These are phyloP conservation scores for Stomorhina lunata DNA, from an alignment of 2,888 invertebrate species.

Conservation along the genomic window DNA sequence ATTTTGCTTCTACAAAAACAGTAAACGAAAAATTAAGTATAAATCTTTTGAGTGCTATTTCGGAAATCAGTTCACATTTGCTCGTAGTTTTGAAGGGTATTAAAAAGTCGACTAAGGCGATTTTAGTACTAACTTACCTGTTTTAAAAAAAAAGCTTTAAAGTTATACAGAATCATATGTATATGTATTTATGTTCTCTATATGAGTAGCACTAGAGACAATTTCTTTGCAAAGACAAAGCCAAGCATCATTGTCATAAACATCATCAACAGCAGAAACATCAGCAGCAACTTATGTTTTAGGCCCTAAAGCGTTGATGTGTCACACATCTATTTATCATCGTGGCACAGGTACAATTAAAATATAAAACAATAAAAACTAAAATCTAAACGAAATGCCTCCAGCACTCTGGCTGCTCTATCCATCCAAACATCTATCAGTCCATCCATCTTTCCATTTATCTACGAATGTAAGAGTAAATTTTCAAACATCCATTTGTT, in stretches of 20 bases:
- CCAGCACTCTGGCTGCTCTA: constrained; percentile 1
- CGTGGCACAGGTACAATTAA: constrained; percentile 52
- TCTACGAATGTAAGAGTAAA: no score
- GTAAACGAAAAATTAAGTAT: no score
- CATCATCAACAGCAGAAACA: constrained; percentile 1
- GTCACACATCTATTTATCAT: constrained; percentile 58
- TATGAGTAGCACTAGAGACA: background rate
- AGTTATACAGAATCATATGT: background rate
- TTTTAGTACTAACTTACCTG: no score
- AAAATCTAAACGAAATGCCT: background rate
- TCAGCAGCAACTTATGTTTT: no score
- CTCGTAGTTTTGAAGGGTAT: no score
- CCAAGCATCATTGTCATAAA: constrained; percentile 45
- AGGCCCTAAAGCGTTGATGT: constrained; percentile 50
- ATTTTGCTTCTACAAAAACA: no score
- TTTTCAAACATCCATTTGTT: no score
- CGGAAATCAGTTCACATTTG: no score
- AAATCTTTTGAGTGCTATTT: no score
- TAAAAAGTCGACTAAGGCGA: no score
- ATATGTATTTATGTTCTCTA: background rate
- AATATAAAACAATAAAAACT: constrained; percentile 7
- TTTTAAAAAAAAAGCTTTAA: no score
- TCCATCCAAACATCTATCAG: no score
- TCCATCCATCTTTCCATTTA: background rate
- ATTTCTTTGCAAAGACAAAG: background rate